Evolutionary conservation across 2,888 invertebrate genomes (phyloP), one percentile per base, ranked within the genome.

Genomic region (Celastrina argiolus): DNA sequence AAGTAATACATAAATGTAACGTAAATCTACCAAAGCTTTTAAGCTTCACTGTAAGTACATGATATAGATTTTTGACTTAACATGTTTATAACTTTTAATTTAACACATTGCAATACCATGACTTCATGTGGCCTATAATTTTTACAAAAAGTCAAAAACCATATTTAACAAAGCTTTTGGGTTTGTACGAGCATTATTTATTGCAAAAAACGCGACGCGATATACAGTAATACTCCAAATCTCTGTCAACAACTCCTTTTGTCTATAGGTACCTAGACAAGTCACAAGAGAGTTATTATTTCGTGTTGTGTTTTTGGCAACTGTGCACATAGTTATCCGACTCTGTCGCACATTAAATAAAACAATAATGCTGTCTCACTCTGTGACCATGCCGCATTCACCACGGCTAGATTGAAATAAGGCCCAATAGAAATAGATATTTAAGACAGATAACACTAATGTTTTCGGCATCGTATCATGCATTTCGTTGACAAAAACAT

Each of bases 401-500:
- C n/a, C n/a, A n/a, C 42, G 42, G 7, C n/a, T 42, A 39, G 39
- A 14, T 39, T 16, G 6, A 42, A n/a, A 42, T 42, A 45, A 18
- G 45, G 45, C 45, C 18, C 45, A 45, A 45, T 45, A 45, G 45
- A 31, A 31, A 45, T 45, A 45, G 42, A 42, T n/a, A n/a, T 45
- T 7, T 45, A 18, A 45, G 45, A 18, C 18, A 45, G 18, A 45
- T 10, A 10, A 45, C 16, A 16, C 34, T 34, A n/a, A 34, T 59
- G 6, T 59, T 12, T 10, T n/a, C 34, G 12, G 59, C 36, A 34
- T 59, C 34, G 18, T 14, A 58, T 10, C 45, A 45, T 34, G 59
- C 59, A 59, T 59, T 59, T 36, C 18, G 10, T 34, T 59, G 16
- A 58, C 56, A 58, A 31, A 31, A 16, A 56, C n/a, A 31, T 45